Base-by-base conservation (phyloP, 1,140 invertebrate species). In the Orchesella cincta region DNA sequence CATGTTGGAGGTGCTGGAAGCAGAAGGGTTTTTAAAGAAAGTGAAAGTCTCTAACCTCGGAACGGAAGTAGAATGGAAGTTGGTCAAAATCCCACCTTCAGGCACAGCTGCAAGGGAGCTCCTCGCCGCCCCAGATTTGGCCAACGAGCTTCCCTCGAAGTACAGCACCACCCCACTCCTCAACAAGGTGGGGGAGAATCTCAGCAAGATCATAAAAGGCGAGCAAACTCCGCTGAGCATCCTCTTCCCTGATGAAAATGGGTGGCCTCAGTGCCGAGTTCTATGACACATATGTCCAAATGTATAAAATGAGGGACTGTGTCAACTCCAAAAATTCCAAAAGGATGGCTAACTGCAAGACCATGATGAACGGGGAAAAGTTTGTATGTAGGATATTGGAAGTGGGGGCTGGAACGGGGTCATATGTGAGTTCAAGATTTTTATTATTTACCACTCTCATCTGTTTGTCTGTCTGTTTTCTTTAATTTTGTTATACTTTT, bases 341-440 rank as follows among this genome's bases (percentile, higher is more conserved):
- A 29, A 14, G 1, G n/a, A 33, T 12, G 62, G 5, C 31, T 67
- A 14, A 31, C 62, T 14, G 29, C 62, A 31, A 67, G 28, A 67
- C 29, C 29, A 29, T 31, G 12, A 16, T 2, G 1, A 33, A 33
- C 1, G 62, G 31, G 3, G 26, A 29, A 14, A 67, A 67, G n/a
- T 67, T 67, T 67, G 8, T 2, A 14, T 31, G 29, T 33, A 67
- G 62, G 33, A 67, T 67, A 12, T 18, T 67, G 3, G 76, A 78
- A 52, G 72, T 78, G 0, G 76, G 76, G 8, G 76, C 76, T 0
- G 79, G 79, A 67, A 76, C 73, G 20, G 79, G 67, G 0, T 33
- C 26, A 1, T 39, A 74, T 1, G n/a, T n/a, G n/a, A n/a, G n/a
- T n/a, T n/a, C n/a, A n/a, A n/a, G n/a, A n/a, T n/a, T n/a, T n/a